Percentiles rank a stretch among this genome's conserved stretches.
Evolutionary conservation across 2,888 invertebrate species (phyloP).

Genomic region (Phrixothrix hirtus): DNA sequence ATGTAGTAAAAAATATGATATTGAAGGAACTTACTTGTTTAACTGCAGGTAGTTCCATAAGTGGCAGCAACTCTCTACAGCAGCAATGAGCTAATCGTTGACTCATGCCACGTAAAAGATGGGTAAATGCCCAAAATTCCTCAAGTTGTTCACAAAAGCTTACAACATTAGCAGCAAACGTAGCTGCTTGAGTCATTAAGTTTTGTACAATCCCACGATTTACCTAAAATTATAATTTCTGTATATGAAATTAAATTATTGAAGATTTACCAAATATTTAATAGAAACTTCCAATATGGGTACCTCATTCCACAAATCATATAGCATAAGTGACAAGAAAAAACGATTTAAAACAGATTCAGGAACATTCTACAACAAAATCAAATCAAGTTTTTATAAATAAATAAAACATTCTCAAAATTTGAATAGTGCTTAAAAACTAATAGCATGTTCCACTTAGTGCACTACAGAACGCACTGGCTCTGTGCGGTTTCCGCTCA

Average conservation of each 20-base stretch:
- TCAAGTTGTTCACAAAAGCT: slow-evolving; percentile 79
- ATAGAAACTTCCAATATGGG: slow-evolving; percentile 70
- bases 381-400: no score
- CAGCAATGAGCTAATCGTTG: slow-evolving; percentile 80
- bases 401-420: neutral
- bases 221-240: slow-evolving; percentile 46
- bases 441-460: neutral
- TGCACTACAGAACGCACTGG: no score
- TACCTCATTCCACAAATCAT: slow-evolving; percentile 73
- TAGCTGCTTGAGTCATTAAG: slow-evolving; percentile 69
- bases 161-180: slow-evolving; percentile 76
- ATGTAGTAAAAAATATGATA: neutral
- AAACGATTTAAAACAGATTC: slow-evolving; percentile 73
- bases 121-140: slow-evolving; percentile 80
- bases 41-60: slow-evolving; percentile 88
- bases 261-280: slow-evolving; percentile 60
- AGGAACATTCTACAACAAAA: slow-evolving; percentile 60
- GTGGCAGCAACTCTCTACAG: slow-evolving; percentile 73
- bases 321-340: slow-evolving; percentile 83
- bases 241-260: neutral
- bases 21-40: slow-evolving; percentile 65
- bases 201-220: slow-evolving; percentile 82
- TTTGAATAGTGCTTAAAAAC: neutral
- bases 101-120: slow-evolving; percentile 74
- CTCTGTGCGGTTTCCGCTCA: no score